A percentile compares a stretch with the other conserved stretches of the same genome.
Evolutionary conservation across 2,113 vertebrate genomes (phyloP).

Genomic region (Tachuris rubrigastra): DNA sequence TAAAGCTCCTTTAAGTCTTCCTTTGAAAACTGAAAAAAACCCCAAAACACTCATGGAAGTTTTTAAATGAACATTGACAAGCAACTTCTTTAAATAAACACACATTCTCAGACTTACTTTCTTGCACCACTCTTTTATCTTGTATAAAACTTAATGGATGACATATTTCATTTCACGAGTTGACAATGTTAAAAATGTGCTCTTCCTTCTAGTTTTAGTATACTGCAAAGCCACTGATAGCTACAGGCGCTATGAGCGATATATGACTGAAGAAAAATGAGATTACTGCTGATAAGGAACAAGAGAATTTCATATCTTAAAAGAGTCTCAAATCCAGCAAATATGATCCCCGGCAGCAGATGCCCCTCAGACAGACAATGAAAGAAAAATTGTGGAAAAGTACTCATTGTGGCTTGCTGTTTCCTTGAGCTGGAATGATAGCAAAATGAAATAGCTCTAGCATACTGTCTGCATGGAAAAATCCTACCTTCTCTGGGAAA

Average conservation of each 20-base stretch:
- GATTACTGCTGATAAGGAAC: constrained; percentile 49
- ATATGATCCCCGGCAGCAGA: constrained; percentile 40
- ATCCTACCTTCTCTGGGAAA: neutral
- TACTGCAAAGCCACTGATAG: constrained; percentile 34
- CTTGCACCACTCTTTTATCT: constrained; percentile 1
- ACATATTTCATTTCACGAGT: constrained; percentile 47
- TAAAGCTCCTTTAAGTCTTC: neutral
- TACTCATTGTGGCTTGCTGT: neutral
- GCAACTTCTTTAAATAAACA: constrained; percentile 11
- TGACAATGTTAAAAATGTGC: constrained; percentile 55
- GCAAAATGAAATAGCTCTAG: constrained; percentile 7
- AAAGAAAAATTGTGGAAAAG: constrained; percentile 56
- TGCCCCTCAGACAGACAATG: constrained; percentile 34
- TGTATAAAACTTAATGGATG: constrained; percentile 35
- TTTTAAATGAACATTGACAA: neutral
- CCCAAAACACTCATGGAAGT: neutral
- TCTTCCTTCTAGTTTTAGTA: constrained; percentile 46
- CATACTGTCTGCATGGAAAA: neutral
- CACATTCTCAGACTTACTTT: neutral
- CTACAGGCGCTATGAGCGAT: constrained; percentile 32
- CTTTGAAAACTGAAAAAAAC: neutral
- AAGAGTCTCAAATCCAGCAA: constrained; percentile 51
- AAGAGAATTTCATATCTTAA: constrained; percentile 51
- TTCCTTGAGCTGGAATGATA: constrained; percentile 29
- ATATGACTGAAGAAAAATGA: constrained; percentile 56